Evolutionary conservation across 2,888 invertebrate species (phyloP), one percentile per base, ranked within the genome.

Genomic region (Tetragnatha montana): DNA sequence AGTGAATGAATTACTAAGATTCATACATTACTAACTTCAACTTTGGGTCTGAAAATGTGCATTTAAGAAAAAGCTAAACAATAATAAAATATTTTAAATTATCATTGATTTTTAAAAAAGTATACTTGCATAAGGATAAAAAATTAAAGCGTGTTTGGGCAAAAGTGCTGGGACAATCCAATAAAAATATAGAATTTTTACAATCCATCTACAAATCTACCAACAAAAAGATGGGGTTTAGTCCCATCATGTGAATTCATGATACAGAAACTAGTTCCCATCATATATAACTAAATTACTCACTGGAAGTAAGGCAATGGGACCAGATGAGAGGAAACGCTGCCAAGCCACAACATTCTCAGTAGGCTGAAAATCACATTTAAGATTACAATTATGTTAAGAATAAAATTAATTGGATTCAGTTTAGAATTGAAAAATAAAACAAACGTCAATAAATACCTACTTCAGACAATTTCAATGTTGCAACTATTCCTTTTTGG

Each of bases 261-360:
- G 35, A 35, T 35, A 35, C 4, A 2, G 35, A 35, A 1, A 35
- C 35, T 35, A 35, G 4, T 35, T 35, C n/a, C n/a, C n/a, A n/a
- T 35, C 35, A 35, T 35, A 35, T 35, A 4, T 35, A 35, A 35
- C 35, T 35, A 4, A 35, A 35, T 10, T 19, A 93, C 94, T 94
- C 94, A 96, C 95, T 8, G 99, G 99, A 83, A 99, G 94, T 47
- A 99, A 93, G 6, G 99, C 99, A 47, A 99, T 95, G 0, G 99
- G 98, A 0, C 99, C 99, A 3, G 95, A 96, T 0, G 98, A 97
- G 91, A 98, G 94, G 94, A 99, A 99, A 91, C 98, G 95, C 93
- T 99, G 99, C 99, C 99, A 99, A 0, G 99, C 99, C 3, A 97
- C 96, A 50, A 95, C 95, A 94, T 99, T 99, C 85, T 96, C 95